Evolutionary conservation across 1,140 invertebrate genomes (phyloP), one percentile per base, ranked within the genome.

Genomic region (Helicoverpa zea): DNA sequence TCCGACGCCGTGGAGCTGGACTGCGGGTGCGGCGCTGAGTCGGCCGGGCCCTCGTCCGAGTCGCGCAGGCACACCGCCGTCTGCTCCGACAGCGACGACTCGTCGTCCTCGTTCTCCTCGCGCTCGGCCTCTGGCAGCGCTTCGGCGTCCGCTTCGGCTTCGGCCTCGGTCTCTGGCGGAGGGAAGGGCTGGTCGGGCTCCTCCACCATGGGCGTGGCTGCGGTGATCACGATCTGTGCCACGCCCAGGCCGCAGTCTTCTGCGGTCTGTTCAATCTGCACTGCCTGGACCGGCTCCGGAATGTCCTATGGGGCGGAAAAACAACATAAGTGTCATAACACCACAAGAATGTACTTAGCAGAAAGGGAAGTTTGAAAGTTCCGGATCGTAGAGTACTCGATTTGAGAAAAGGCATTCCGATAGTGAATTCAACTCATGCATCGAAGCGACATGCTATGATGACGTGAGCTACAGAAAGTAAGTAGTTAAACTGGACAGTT

Each of bases 221-320:
- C 98, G 14, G 98, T 98, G 88, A 98, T 98, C 9, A 98, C 97
- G 83, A 98, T 98, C 89, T 98, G 97, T 70, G 97, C 97, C 63
- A 98, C 97, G 74, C 97, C 97, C 61, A 98, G 95, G 84, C 96
- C 96, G 85, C 86, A 88, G 59, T 88, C 88, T 23, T 89, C 89
- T 12, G 80, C 72, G 23, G 88, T 85, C 74, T 88, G 76, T 83
- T 91, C 91, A 93, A 90, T 91, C 88, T 87, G 88, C 86, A 88
- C 87, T 84, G 94, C 47, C 66, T 56, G 61, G 18, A 51, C 63
- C 54, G 64, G 95, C 81, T 92, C 94, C 47, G 75, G 75, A 88
- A 83, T 90, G 76, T 92, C 90, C 92, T 94, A 84, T 47, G 80
- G 82, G 64, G 7, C 63, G 29, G 30, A 68, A 79, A 61, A 11